Percentiles rank a stretch among this genome's conserved stretches.
Conservation (phyloP, 2,888 invertebrate species). For the Macrostomum cliftonense region DNA sequence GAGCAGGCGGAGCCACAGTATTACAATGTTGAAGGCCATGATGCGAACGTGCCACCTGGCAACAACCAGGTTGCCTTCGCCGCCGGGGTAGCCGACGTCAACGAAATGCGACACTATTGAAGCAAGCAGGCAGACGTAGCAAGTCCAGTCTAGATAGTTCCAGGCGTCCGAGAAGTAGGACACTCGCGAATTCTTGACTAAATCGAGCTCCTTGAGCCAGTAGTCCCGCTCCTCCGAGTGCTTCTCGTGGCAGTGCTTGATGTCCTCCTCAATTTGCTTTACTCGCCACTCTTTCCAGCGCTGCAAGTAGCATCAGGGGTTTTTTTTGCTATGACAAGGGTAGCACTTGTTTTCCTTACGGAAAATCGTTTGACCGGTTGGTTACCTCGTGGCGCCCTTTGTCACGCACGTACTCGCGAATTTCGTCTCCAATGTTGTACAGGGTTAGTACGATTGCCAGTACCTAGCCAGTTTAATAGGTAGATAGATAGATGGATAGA, state of each 20-base stretch:
- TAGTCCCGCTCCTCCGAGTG: constrained; percentile 37
- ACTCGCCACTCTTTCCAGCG: constrained; percentile 19
- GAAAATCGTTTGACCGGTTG: too few species aligned
- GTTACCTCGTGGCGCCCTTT: too few species aligned
- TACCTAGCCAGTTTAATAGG: too few species aligned
- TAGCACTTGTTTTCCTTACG: too few species aligned
- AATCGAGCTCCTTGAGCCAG: too few species aligned
- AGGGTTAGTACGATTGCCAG: too few species aligned
- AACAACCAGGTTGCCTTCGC: constrained; percentile 18
- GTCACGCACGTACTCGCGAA: too few species aligned
- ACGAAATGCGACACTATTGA: constrained; percentile 25
- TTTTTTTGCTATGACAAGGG: too few species aligned
- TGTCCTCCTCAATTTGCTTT: constrained; percentile 22
- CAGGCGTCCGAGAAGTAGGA: constrained; percentile 30
- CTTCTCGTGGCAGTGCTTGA: constrained; percentile 25
- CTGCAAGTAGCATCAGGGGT: constrained; percentile 9
- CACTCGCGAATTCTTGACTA: constrained; percentile 19
- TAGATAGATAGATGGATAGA: too few species aligned
- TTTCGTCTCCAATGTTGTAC: too few species aligned
- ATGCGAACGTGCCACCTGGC: constrained; percentile 28
- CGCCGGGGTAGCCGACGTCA: constrained; percentile 16
- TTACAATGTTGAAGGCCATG: constrained; percentile 25
- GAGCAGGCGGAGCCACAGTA: constrained; percentile 32
- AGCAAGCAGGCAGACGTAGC: constrained; percentile 22
- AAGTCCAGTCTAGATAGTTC: constrained; percentile 36